Base-by-base conservation (phyloP, 1,140 invertebrate genomes). In the Papilio dardanus region DNA sequence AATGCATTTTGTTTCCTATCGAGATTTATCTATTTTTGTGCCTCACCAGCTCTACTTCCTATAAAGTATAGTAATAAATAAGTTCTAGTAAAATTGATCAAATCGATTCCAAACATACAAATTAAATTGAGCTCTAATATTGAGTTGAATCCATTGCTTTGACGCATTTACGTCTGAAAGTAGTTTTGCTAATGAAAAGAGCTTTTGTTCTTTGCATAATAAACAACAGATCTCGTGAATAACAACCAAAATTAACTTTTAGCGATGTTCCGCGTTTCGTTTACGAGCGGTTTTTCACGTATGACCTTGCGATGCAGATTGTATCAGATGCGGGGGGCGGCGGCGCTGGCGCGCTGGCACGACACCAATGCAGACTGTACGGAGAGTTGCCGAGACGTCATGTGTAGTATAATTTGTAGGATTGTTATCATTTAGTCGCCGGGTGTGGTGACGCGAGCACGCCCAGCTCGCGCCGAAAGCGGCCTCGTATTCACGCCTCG, bases 351-450 rank as follows among this genome's bases (percentile, higher is more conserved):
- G 16, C 77, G 81, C 83, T 91, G 90, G 88, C 89, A 30, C 54
- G 7, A 12, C n/a, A 85, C 90, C 90, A 92, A 85, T 76, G 74
- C 74, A 79, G 82, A 78, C 82, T 81, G 80, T 82, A 83, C 82
- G 19, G 77, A 65, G 77, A 80, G 78, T 81, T 81, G 77, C 75
- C 78, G 79, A 75, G 76, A 77, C 76, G 75, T 79, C 79, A 79
- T 79, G 82, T 79, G 82, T 85, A 86, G 81, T 86, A 85, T 88
- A 82, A 87, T 84, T 89, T 82, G 81, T 84, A 79, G 62, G 76
- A 69, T 81, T 84, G 84, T 91, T 92, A 91, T 91, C 89, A 91
- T 85, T 91, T 82, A 86, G 89, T 88, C 82, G 81, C 85, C 81
- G 83, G 77, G 78, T 69, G 81, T 83, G 83, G 83, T 85, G 86